A percentile compares a stretch with the other conserved stretches of the same genome.
These are phyloP conservation scores for Stenoptilia bipunctidactyla DNA, from an alignment of 2,888 invertebrate genomes.

Conservation along the genomic window DNA sequence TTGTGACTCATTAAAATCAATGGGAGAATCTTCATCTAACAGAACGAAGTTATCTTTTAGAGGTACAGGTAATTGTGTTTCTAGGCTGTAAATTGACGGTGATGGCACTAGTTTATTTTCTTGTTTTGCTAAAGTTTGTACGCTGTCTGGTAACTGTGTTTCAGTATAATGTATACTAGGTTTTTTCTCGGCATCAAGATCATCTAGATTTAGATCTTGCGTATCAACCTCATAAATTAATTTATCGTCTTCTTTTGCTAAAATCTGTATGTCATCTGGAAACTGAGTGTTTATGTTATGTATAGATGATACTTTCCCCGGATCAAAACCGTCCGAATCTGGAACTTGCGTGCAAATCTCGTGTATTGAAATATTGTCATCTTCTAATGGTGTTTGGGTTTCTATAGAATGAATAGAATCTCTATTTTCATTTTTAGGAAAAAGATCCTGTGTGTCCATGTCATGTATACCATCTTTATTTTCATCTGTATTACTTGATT, in stretches of 20 bases:
- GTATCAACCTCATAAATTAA: constrained; percentile 15
- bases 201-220: constrained; percentile 9
- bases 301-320: constrained; percentile 2
- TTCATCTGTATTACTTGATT: neutral
- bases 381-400: constrained; percentile 22
- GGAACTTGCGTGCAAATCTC: constrained; percentile 16
- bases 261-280: constrained; percentile 24
- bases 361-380: constrained; percentile 7
- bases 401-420: constrained; percentile 34
- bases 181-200: neutral
- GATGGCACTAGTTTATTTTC: constrained; percentile 8
- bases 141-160: too few relatives aligned
- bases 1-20: neutral
- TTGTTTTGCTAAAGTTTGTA: constrained; percentile 2
- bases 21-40: neutral
- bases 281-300: constrained; percentile 21
- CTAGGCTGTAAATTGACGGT: constrained; percentile 11
- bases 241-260: constrained; percentile 6
- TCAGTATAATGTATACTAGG: constrained; percentile 7
- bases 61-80: constrained; percentile 20
- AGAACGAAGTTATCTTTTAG: constrained; percentile 26
- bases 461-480: constrained; percentile 15
- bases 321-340: neutral
- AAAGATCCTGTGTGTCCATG: constrained; percentile 39
- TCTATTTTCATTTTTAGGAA: constrained; percentile 15